Percentiles rank a stretch among this genome's conserved stretches.
Conservation (phyloP, 2,888 invertebrate species). For the Noctuana brunneofusca region DNA sequence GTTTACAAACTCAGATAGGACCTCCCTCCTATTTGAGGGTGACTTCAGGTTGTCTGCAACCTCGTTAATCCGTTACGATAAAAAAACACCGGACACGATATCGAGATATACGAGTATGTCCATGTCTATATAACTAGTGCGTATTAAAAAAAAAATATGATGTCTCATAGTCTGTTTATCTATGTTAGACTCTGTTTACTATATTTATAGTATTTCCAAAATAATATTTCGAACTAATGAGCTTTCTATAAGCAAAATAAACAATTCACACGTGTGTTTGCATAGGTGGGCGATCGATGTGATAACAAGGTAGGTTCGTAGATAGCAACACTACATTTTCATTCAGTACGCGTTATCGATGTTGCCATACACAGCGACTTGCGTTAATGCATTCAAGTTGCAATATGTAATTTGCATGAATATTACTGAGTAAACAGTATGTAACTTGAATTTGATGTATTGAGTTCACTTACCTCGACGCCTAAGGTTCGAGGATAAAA, state of each 20-base stretch:
- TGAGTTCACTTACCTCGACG: constrained; percentile 58
- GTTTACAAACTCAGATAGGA: no score
- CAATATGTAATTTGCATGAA: constrained; percentile 28
- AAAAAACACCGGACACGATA: no score
- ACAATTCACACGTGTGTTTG: constrained; percentile 47
- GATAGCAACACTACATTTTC: constrained; percentile 17
- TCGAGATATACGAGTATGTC: no score
- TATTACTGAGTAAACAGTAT: constrained; percentile 34
- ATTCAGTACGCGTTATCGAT: constrained; percentile 24
- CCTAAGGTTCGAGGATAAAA: constrained; percentile 55
- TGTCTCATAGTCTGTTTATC: no score
- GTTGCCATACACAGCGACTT: not conserved
- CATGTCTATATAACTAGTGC: no score
- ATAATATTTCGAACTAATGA: no score
- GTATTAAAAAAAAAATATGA: no score
- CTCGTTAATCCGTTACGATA: no score
- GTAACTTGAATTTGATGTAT: constrained; percentile 32
- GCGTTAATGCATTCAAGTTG: constrained; percentile 13
- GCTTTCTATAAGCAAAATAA: constrained; percentile 36
- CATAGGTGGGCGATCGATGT: constrained; percentile 47
- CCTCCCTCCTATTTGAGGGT: no score
- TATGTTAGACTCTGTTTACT: no score
- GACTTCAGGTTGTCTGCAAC: no score
- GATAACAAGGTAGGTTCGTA: constrained; percentile 31
- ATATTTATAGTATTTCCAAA: no score